These are phyloP conservation scores for Temnothorax rugatulus DNA, from an alignment of 2,888 invertebrate genomes.

Conservation along the genomic window DNA sequence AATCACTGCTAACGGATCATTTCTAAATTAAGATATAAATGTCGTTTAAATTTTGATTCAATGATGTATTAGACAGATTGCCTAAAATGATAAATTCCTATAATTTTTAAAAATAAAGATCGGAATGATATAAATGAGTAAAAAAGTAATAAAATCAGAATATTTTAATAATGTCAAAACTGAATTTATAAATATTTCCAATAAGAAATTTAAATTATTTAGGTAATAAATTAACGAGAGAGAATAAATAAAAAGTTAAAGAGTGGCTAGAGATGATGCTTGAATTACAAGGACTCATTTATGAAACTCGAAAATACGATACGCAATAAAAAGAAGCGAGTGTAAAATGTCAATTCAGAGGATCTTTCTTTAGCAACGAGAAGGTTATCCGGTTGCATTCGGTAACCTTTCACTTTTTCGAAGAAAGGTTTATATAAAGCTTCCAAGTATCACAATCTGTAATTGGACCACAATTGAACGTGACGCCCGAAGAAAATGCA, in stretches of 20 bases:
- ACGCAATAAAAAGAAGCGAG: not conserved
- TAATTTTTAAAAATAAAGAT: not conserved
- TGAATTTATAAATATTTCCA: not conserved
- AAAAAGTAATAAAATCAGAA: not conserved
- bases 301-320: not conserved
- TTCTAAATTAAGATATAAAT: constrained; percentile 37
- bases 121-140: not conserved
- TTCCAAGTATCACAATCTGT: not conserved
- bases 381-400: not conserved
- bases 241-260: not conserved
- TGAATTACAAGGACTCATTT: not conserved
- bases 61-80: constrained; percentile 38
- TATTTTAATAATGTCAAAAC: not conserved
- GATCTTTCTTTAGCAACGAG: not conserved
- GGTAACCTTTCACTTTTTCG: constrained; percentile 45
- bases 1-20: constrained; percentile 64
- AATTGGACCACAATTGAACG: not conserved
- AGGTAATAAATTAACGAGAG: not conserved
- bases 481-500: not conserved
- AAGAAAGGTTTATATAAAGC: constrained; percentile 1
- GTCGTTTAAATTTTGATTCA: constrained; percentile 45
- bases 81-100: not conserved
- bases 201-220: not conserved
- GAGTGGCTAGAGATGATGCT: not conserved
- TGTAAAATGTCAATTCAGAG: constrained; percentile 6